Evolutionary conservation across 1,140 invertebrate species (phyloP).

Genomic region (Lordiphosa mommai): DNA sequence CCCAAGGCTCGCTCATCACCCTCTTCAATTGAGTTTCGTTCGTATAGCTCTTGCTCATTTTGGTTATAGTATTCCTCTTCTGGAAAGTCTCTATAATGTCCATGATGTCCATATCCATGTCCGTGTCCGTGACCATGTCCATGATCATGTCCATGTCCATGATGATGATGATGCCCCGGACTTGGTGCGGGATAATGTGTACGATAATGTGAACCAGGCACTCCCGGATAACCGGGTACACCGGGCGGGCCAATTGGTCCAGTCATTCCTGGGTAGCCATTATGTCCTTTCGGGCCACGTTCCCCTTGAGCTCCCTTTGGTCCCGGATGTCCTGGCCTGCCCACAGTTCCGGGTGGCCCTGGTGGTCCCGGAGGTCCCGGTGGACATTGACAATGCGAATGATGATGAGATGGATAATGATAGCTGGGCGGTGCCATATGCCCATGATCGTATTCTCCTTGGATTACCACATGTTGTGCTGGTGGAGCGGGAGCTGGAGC

Average conservation of each 20-base stretch:
- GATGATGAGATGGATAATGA: slow-evolving; percentile 23
- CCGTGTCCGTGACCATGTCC: slow-evolving; percentile 29
- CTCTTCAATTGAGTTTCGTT: slow-evolving; percentile 10
- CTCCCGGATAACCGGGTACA: slow-evolving; percentile 43
- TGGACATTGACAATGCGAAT: slow-evolving; percentile 24
- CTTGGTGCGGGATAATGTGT: slow-evolving; percentile 23
- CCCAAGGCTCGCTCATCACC: slow-evolving; percentile 17
- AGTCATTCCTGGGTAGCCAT: slow-evolving; percentile 46
- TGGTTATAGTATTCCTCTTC: background rate
- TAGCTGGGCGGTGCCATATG: slow-evolving; percentile 20
- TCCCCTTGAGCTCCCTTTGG: slow-evolving; percentile 39
- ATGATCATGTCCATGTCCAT: slow-evolving; percentile 34
- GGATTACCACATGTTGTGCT: slow-evolving; percentile 26
- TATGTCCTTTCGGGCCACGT: slow-evolving; percentile 49
- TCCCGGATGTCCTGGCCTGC: slow-evolving; percentile 6
- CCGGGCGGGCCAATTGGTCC: slow-evolving; percentile 54
- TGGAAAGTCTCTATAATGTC: slow-evolving; percentile 7
- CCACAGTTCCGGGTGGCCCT: slow-evolving; percentile 59
- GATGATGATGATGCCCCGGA: background rate
- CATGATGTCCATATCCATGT: slow-evolving; percentile 17
- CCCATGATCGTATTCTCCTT: slow-evolving; percentile 11
- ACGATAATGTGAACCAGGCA: slow-evolving; percentile 36
- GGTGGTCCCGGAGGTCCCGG: slow-evolving; percentile 56
- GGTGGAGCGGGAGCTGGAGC: slow-evolving; percentile 7
- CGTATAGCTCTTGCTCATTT: slow-evolving; percentile 7